Conservation (phyloP, 2,888 invertebrate species). For the Siphlonurus alternatus region DNA sequence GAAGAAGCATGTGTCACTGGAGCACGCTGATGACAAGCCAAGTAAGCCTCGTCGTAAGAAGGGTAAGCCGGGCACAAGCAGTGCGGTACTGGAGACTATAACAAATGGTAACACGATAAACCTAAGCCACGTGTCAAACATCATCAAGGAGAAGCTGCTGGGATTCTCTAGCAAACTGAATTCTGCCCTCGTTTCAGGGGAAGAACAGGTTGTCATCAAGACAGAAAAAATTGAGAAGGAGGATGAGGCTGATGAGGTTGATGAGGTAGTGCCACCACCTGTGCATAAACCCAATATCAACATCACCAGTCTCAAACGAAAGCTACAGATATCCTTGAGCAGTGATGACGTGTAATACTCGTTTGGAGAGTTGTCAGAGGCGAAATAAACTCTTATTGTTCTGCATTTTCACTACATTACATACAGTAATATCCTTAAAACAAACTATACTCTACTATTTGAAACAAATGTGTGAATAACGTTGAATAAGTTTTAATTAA, state of each 20-base stretch:
- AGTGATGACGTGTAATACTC: not conserved
- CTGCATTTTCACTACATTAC: too few relatives aligned
- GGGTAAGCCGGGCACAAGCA: not conserved
- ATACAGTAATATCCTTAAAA: too few relatives aligned
- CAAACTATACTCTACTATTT: too few relatives aligned
- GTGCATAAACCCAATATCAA: not conserved
- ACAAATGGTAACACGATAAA: not conserved
- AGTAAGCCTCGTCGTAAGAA: not conserved
- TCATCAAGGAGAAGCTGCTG: not conserved
- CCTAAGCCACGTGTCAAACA: not conserved
- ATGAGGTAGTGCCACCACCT: not conserved
- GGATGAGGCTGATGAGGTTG: too few relatives aligned
- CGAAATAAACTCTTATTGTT: too few relatives aligned
- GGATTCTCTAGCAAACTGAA: not conserved
- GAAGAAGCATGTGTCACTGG: not conserved
- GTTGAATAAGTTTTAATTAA: too few relatives aligned
- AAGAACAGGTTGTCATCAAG: too few relatives aligned
- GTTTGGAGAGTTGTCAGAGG: too few relatives aligned
- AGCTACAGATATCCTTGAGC: not conserved
- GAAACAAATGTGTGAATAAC: too few relatives aligned
- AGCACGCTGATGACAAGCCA: not conserved
- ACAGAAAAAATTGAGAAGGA: too few relatives aligned
- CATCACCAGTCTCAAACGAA: not conserved
- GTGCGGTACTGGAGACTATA: not conserved
- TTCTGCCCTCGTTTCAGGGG: too few relatives aligned